Percentiles rank a stretch among this genome's conserved stretches.
These are phyloP conservation scores for Lagopus muta DNA, from an alignment of 2,113 vertebrate species.

Conservation along the genomic window DNA sequence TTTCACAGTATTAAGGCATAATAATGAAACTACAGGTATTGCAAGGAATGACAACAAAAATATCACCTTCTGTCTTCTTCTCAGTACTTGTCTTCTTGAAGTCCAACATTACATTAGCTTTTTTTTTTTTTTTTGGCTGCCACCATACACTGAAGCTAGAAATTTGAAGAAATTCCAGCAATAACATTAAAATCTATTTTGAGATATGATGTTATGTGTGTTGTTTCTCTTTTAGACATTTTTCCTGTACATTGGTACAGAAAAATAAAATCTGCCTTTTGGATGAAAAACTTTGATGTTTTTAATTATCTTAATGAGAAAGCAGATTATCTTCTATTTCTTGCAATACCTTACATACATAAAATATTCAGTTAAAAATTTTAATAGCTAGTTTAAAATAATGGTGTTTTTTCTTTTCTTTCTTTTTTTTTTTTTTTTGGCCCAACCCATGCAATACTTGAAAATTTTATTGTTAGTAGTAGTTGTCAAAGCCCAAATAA, in stretches of 20 bases:
- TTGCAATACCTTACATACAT: not conserved
- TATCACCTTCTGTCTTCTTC: not conserved
- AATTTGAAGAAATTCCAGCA: not conserved
- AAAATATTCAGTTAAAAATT: not conserved
- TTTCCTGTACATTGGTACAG: not conserved
- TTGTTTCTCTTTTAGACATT: not conserved
- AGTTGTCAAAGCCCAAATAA: not conserved
- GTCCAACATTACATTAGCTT: not conserved
- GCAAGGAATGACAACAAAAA: not conserved
- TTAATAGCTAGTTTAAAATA: not conserved
- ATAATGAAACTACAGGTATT: not conserved
- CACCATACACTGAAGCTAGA: not conserved
- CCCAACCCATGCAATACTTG: not conserved
- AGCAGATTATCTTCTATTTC: not conserved
- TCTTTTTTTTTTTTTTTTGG: not conserved
- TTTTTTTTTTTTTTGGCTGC: not conserved
- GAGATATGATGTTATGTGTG: not conserved
- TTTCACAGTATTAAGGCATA: not conserved
- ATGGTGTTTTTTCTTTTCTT: not conserved
- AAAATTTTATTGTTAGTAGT: not conserved
- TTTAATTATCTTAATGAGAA: not conserved
- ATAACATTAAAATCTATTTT: not conserved
- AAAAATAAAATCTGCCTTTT: not conserved
- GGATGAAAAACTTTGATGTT: not conserved
- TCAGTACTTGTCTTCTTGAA: not conserved